Base-by-base conservation (phyloP, 2,797 vertebrate genomes). In the Triplophysa yarkandensis region DNA sequence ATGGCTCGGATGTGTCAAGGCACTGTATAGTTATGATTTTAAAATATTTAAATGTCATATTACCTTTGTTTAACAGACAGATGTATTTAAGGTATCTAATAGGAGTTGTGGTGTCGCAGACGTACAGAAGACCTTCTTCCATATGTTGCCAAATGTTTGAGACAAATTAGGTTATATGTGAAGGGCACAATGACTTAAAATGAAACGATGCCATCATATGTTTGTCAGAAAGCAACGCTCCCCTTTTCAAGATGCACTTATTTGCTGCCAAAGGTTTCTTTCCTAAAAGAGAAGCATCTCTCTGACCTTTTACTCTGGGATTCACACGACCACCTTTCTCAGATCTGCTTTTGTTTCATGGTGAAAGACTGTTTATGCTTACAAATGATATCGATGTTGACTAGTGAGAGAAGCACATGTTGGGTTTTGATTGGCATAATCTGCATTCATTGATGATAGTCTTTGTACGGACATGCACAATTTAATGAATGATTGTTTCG, bases 61-160 rank as follows among this genome's bases (percentile, higher is more conserved):
- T 54, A 36, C n/a, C 30, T 63, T 76, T 55, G 27, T 63, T 52
- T 28, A 75, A 71, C 43, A 65, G 32, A 48, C 30, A 52, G 32
- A 61, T 64, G 44, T 63, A 4, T 1, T 50, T 25, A 64, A 80
- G 60, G 86, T 83, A 86, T 79, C 77, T 58, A 36, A 70, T 34
- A 70, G 69, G 14, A 44, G n/a, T n/a, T 17, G 6, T 44, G 43
- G 16, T n/a, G n/a, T n/a, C n/a, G n/a, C n/a, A n/a, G n/a, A 30
- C 57, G 36, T 81, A 48, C 19, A 65, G 44, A 28, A 55, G 27
- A 21, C 23, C 68, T 80, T 72, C 36, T 58, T 36, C 34, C 70
- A 65, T 68, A 77, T 77, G 68, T 44, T 66, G 48, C 77, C 77
- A 67, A 70, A 75, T 68, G 28, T 58, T 34, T 11, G 14, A 58